Conservation (phyloP, 1,140 invertebrate genomes). For the Teleopsis dalmanni region DNA sequence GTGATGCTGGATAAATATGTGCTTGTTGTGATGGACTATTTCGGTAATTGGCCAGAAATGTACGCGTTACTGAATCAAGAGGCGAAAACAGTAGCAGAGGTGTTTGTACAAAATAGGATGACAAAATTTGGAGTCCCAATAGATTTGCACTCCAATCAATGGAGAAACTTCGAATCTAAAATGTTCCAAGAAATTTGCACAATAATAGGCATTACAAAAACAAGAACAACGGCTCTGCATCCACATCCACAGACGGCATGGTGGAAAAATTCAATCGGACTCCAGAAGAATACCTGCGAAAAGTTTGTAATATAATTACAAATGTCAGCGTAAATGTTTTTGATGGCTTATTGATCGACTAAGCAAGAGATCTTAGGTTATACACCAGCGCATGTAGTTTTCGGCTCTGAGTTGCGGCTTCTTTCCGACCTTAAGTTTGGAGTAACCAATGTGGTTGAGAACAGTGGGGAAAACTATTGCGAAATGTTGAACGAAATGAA, state of each 20-base stretch:
- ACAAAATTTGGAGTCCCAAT: conserved; percentile 35
- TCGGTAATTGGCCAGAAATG: conserved; percentile 43
- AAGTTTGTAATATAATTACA: background rate
- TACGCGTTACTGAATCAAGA: conserved; percentile 39
- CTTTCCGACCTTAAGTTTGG: background rate
- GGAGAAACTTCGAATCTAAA: conserved; percentile 29
- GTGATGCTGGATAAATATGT: conserved; percentile 30
- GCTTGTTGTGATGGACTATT: conserved; percentile 38
- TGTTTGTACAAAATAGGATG: conserved; percentile 33
- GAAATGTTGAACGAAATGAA: background rate
- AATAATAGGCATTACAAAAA: conserved; percentile 18
- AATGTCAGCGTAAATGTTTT: background rate
- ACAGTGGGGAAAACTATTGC: background rate
- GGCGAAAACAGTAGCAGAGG: conserved; percentile 32
- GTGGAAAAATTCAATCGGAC: no score
- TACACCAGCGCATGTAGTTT: background rate
- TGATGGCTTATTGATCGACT: background rate
- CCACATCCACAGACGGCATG: conserved; percentile 39
- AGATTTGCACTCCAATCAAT: conserved; percentile 38
- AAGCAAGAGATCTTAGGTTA: background rate
- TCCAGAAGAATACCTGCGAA: no score
- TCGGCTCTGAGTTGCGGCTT: background rate
- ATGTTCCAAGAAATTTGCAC: conserved; percentile 13
- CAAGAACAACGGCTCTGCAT: conserved; percentile 27
- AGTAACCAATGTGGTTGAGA: no score